These are phyloP conservation scores for Vicugna pacos DNA, from an alignment of 2,113 vertebrate species.

Conservation along the genomic window DNA sequence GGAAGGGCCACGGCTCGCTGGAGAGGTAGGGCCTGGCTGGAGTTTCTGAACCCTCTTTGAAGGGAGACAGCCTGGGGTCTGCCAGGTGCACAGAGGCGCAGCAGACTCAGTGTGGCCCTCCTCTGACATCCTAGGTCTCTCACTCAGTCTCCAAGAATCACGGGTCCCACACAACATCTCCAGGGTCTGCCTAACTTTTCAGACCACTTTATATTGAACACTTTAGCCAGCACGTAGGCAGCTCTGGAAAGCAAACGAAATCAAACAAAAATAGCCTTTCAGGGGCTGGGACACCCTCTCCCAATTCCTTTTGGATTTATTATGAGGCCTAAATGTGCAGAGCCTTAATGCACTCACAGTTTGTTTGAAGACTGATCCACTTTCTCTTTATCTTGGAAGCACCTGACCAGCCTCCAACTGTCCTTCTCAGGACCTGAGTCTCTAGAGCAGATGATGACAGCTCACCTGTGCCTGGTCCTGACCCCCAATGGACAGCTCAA, in stretches of 20 bases:
- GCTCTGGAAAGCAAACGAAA: not conserved
- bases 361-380: not conserved
- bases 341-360: not conserved
- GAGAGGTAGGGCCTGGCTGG: constrained; percentile 39
- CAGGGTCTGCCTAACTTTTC: not conserved
- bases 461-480: not conserved
- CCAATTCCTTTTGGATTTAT: not conserved
- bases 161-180: too few relatives aligned
- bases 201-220: not conserved
- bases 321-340: not conserved
- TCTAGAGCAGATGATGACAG: not conserved
- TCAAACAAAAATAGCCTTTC: not conserved
- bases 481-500: not conserved
- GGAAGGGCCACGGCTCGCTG: constrained; percentile 30
- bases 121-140: not conserved
- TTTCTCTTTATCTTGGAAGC: not conserved
- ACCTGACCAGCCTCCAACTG: not conserved
- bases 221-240: not conserved
- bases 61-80: not conserved
- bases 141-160: not conserved
- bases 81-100: not conserved
- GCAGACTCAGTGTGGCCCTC: not conserved
- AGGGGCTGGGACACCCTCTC: not conserved
- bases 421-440: not conserved
- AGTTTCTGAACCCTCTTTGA: not conserved